Conservation (phyloP, 1,140 invertebrate genomes). For the Dufourea novaeangliae region DNA sequence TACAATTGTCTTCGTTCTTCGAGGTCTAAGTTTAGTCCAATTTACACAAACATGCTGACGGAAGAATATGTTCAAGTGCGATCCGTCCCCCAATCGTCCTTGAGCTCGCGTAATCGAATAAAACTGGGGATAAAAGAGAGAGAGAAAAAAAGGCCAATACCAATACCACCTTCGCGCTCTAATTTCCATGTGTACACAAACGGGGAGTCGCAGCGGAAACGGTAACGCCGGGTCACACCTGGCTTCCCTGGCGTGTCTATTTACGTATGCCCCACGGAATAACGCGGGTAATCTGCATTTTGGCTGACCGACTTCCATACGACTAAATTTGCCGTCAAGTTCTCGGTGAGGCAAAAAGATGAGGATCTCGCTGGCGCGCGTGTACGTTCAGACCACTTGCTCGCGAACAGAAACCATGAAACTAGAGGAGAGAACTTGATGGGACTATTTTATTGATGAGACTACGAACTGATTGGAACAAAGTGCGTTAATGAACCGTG, state of each 20-base stretch:
- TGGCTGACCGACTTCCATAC: constrained; percentile 49
- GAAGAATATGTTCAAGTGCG: background rate
- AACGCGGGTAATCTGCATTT: constrained; percentile 46
- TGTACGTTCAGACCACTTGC: constrained; percentile 17
- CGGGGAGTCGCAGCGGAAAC: constrained; percentile 61
- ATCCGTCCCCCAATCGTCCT: background rate
- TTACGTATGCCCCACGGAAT: constrained; percentile 44
- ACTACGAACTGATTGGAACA: background rate
- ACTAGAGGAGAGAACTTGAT: background rate
- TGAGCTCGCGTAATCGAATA: constrained; percentile 6
- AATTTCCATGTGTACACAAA: constrained; percentile 53
- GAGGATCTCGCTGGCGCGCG: background rate
- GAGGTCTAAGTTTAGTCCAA: background rate
- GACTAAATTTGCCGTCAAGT: constrained; percentile 55
- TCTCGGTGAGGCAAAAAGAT: constrained; percentile 31
- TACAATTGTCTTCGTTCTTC: background rate
- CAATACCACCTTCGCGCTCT: constrained; percentile 36
- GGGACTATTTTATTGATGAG: too few species aligned
- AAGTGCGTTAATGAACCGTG: background rate
- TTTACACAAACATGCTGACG: too few species aligned
- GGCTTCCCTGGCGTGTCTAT: constrained; percentile 57
- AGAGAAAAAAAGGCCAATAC: constrained; percentile 8
- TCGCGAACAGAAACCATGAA: background rate
- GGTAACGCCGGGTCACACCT: constrained; percentile 64
- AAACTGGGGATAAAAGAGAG: background rate